phyloP scores from a whole-genome alignment of 2,113 vertebrate species.

The Silurus asotus region DNA sequence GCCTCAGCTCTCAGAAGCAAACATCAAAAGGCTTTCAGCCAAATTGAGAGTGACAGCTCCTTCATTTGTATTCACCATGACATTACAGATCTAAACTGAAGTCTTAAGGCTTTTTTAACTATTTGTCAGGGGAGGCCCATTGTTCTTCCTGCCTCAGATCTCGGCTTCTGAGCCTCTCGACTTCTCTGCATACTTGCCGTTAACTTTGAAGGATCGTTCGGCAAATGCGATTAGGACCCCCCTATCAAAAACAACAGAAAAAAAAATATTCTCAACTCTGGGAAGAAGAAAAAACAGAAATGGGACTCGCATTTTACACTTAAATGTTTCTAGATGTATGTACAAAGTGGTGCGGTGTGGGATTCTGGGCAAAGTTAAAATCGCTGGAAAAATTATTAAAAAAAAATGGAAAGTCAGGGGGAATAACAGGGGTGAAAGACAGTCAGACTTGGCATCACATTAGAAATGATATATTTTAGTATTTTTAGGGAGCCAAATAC shows the following conservation, averaged over 20 bases:
- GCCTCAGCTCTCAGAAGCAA: slow-evolving; percentile 65
- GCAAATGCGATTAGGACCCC: slow-evolving; percentile 47
- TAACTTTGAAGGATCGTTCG: slow-evolving; percentile 71
- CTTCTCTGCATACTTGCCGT: slow-evolving; percentile 69
- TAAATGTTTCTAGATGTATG: slow-evolving; percentile 27
- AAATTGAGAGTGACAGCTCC: slow-evolving; percentile 77
- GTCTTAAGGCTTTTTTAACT: slow-evolving; percentile 81
- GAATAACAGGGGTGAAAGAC: not conserved
- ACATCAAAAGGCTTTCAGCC: slow-evolving; percentile 77
- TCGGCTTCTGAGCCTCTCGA: slow-evolving; percentile 75
- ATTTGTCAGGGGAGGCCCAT: slow-evolving; percentile 80
- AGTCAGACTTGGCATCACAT: not conserved
- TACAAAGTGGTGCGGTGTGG: slow-evolving; percentile 16
- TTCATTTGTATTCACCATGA: slow-evolving; percentile 82
- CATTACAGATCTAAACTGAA: slow-evolving; percentile 77
- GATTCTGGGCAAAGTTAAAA: slow-evolving; percentile 8
- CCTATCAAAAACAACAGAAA: slow-evolving; percentile 34
- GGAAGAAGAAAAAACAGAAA: slow-evolving; percentile 40
- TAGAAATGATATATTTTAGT: not conserved
- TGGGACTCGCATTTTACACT: slow-evolving; percentile 29
- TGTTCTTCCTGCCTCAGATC: slow-evolving; percentile 78
- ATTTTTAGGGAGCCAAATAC: not conserved
- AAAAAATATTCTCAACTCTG: slow-evolving; percentile 33
- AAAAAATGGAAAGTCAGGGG: not conserved
- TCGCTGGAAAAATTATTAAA: not conserved